Percentiles rank a stretch among this genome's conserved stretches.
Conservation (phyloP, 2,888 invertebrate genomes). For the Yponomeuta cagnagella region DNA sequence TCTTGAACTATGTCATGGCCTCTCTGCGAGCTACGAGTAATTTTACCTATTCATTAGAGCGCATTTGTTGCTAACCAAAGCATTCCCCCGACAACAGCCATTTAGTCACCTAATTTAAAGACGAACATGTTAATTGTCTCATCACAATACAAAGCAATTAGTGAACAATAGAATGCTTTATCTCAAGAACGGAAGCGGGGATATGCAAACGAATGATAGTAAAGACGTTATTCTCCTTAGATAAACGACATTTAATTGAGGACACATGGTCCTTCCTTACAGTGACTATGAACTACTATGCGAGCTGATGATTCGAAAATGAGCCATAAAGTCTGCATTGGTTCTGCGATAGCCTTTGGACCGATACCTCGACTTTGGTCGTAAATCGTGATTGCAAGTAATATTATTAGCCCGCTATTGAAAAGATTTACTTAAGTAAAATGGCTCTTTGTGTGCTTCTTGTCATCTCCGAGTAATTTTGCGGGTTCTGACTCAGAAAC, state of each 20-base stretch:
- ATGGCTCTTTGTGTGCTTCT: background rate
- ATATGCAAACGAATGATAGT: slow-evolving; percentile 19
- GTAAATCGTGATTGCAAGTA: slow-evolving; percentile 32
- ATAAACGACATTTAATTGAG: slow-evolving; percentile 23
- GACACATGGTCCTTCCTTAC: slow-evolving; percentile 28
- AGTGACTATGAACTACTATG: slow-evolving; percentile 22
- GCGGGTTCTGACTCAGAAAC: background rate
- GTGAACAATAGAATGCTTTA: background rate
- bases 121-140: background rate
- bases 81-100: background rate
- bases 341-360: slow-evolving; percentile 45
- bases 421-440: background rate
- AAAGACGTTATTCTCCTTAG: slow-evolving; percentile 19
- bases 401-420: slow-evolving; percentile 19
- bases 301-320: slow-evolving; percentile 24
- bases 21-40: background rate
- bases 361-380: slow-evolving; percentile 36
- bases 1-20: background rate
- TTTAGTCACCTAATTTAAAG: background rate
- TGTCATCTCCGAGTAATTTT: background rate
- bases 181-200: slow-evolving; percentile 20
- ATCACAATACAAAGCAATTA: background rate
- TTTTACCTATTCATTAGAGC: background rate
- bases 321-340: slow-evolving; percentile 31
- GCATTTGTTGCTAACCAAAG: background rate